Conservation (phyloP, 2,797 vertebrate genomes). For the Falco biarmicus region DNA sequence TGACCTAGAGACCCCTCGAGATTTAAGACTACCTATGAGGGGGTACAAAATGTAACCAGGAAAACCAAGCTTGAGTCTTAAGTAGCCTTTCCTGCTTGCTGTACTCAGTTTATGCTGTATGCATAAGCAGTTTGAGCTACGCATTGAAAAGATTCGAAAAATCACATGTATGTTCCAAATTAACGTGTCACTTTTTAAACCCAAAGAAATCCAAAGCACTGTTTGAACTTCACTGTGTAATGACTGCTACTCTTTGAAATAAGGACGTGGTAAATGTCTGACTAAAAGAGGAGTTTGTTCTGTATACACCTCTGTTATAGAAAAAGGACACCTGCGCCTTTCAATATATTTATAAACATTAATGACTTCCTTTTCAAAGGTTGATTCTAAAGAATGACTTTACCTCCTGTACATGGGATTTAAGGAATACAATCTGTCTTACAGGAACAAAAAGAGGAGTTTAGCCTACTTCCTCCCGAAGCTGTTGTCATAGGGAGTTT, state of each 20-base stretch:
- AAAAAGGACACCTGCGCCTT: background rate
- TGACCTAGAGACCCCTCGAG: background rate
- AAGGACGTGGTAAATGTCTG: background rate
- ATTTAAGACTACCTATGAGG: background rate
- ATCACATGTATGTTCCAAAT: background rate
- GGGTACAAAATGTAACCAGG: background rate
- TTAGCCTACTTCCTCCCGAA: background rate
- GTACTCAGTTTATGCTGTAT: background rate
- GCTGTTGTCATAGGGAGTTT: background rate
- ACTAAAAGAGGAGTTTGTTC: background rate
- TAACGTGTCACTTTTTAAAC: background rate
- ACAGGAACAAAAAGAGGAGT: background rate
- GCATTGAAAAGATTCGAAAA: background rate
- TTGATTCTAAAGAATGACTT: background rate
- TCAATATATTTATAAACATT: background rate
- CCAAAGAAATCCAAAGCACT: background rate
- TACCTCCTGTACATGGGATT: background rate
- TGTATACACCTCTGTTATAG: background rate
- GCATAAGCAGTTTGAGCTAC: background rate
- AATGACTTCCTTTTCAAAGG: background rate
- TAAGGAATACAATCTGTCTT: background rate
- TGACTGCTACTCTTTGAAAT: background rate
- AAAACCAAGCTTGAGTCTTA: background rate
- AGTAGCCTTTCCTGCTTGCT: background rate
- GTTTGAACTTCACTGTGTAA: background rate